Evolutionary conservation across 2,888 invertebrate species (phyloP), one percentile per base, ranked within the genome.

Genomic region (Oligia latruncula): DNA sequence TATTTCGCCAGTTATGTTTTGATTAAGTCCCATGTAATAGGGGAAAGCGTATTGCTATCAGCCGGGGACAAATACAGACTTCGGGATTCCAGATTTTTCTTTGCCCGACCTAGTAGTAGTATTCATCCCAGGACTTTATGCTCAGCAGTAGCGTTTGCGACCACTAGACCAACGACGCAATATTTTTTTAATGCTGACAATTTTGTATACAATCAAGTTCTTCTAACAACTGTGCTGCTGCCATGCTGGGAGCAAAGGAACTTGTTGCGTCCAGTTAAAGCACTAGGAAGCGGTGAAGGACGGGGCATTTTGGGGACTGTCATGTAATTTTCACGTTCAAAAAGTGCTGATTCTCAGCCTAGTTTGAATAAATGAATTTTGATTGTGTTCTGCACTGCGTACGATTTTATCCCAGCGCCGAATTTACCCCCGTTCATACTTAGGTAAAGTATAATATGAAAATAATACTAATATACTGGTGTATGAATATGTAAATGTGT

Each of bases 401-500:
- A 70, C 52, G 70, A 13, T 35, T 4, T 52, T 70, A 70, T 1
- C 35, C 35, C 4, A 13, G 8, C 23, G 4, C 29, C 52, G 52
- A 35, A 23, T 8, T 35, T 15, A 46, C 23, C 23, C 70, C 70
- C 13, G 29, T 13, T 35, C 35, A 35, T 52, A 11, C 68, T 23
- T 71, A 70, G 0, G 35, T 35, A 35, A 29, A 35, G 23, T n/a
- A 40, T 29, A 70, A 29, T 29, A 70, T 55, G 15, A 71, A 55
- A 55, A 55, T 55, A 20, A 71, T 40, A 35, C 3, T 55, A 17
- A 5, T 23, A 23, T 15, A 15, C 5, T 35, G 1, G 8, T 52
- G 70, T 52, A 15, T 15, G 13, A 68, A 52, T 15, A 35, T 52
- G 52, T 71, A 55, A 55, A 23, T 74, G 35, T 77, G 49, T 62